Base-by-base conservation (phyloP, 2,888 invertebrate species). In the Chironomus tentans region DNA sequence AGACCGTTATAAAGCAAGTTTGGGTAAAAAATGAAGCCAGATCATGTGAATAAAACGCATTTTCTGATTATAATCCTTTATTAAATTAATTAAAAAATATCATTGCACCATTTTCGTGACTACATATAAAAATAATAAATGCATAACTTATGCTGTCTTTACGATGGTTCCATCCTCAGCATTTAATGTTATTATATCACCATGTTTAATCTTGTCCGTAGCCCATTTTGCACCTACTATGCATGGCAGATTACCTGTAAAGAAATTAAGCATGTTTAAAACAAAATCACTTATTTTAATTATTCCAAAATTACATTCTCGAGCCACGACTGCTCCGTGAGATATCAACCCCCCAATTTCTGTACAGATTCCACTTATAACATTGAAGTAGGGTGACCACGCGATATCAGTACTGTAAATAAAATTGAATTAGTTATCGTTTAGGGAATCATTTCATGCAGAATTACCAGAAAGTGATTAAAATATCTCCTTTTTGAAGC, bases 381-480 rank as follows among this genome's bases (percentile, higher is more conserved):
- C 86, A 0, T 93, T 92, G 82, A 94, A 94, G 83, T 93, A 93
- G 0, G 93, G 93, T 2, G 91, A 90, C 94, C 94, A 94, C 1
- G 92, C 93, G 78, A 94, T 90, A 81, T 94, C 94, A 0, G 93
- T 93, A 62, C 88, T 88, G 38, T 10, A 38, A 38, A 38, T 4
- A 28, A 28, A 28, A 28, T 28, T 28, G 28, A 4, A 28, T 28
- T 4, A 28, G 28, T 3, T 24, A 4, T 24, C 3, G 28, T 28
- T 5, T 28, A 28, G 22, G n/a, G n/a, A n/a, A n/a, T n/a, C n/a
- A n/a, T n/a, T n/a, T 24, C 22, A 24, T 24, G 22, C 22, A 3
- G 2, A 38, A 10, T 38, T 38, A 38, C 38, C 38, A 38, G 79
- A 87, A 87, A 0, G 93, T 92, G 78, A 94, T 89, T 78, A 94